Evolutionary conservation across 1,140 invertebrate genomes (phyloP).

Genomic region (Aphelinus certus): DNA sequence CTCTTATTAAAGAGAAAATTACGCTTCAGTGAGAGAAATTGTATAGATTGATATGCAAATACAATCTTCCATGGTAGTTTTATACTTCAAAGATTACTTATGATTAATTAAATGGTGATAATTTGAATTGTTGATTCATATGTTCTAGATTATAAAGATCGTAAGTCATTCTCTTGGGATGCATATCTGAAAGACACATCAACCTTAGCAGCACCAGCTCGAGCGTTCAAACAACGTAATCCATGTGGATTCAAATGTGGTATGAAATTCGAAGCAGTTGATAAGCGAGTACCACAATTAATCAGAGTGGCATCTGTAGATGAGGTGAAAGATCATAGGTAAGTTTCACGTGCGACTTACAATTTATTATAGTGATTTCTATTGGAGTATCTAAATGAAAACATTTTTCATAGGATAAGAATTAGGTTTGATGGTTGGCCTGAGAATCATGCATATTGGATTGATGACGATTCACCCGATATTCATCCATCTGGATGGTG

Average conservation of each 20-base stretch:
- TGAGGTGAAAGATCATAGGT: conserved; percentile 77
- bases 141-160: conserved; percentile 74
- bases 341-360: conserved; percentile 35
- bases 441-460: conserved; percentile 85
- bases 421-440: conserved; percentile 94
- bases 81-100: no score
- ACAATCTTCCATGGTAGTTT: no score
- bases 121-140: no score
- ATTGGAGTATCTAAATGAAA: neutral
- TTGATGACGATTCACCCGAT: conserved; percentile 89
- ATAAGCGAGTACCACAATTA: conserved; percentile 82
- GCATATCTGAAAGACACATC: conserved; percentile 83
- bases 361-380: neutral
- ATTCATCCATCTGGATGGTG: conserved; percentile 94
- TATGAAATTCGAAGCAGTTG: conserved; percentile 92
- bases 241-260: conserved; percentile 84
- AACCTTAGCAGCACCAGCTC: conserved; percentile 79
- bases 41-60: no score
- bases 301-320: conserved; percentile 88
- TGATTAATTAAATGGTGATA: no score
- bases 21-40: no score
- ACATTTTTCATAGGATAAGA: conserved; percentile 68
- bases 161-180: conserved; percentile 84
- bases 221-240: conserved; percentile 83
- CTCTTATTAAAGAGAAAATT: no score